A percentile compares a stretch with the other conserved stretches of the same genome.
These are phyloP conservation scores for Glyptemys insculpta DNA, from an alignment of 2,797 vertebrate genomes.

Conservation along the genomic window DNA sequence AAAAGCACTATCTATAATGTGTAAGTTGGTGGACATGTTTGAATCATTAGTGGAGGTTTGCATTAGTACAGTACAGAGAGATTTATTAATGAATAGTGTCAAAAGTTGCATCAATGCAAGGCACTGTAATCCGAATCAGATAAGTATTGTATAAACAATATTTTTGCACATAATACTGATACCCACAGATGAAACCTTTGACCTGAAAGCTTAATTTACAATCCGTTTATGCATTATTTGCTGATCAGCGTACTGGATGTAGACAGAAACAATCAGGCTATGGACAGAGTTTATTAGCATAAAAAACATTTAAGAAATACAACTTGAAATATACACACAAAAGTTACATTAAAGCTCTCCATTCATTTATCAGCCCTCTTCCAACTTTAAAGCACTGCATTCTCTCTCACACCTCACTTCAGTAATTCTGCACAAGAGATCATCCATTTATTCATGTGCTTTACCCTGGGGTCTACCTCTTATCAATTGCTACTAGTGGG, in stretches of 20 bases:
- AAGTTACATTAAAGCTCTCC: neutral
- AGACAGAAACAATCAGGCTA: neutral
- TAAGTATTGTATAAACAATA: slow-evolving; percentile 52
- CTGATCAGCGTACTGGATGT: neutral
- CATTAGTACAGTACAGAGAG: slow-evolving; percentile 10
- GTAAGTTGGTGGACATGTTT: neutral
- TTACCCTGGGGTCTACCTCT: neutral
- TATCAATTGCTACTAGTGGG: fast-evolving
- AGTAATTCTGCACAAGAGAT: neutral
- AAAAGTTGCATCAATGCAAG: neutral
- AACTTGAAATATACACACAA: neutral
- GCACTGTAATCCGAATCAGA: slow-evolving; percentile 52
- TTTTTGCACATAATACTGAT: slow-evolving; percentile 52
- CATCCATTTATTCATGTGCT: neutral
- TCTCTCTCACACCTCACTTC: neutral
- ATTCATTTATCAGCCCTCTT: neutral
- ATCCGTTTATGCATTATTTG: slow-evolving; percentile 8
- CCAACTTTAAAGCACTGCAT: neutral
- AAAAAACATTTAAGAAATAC: neutral
- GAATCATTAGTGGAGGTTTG: slow-evolving; percentile 11
- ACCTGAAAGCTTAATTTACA: slow-evolving; percentile 44
- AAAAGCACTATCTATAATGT: neutral
- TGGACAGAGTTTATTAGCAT: neutral
- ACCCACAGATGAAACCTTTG: slow-evolving; percentile 35
- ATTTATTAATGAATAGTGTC: neutral